Conservation (phyloP, 2,113 vertebrate species). For the Apaloderma vittatum region DNA sequence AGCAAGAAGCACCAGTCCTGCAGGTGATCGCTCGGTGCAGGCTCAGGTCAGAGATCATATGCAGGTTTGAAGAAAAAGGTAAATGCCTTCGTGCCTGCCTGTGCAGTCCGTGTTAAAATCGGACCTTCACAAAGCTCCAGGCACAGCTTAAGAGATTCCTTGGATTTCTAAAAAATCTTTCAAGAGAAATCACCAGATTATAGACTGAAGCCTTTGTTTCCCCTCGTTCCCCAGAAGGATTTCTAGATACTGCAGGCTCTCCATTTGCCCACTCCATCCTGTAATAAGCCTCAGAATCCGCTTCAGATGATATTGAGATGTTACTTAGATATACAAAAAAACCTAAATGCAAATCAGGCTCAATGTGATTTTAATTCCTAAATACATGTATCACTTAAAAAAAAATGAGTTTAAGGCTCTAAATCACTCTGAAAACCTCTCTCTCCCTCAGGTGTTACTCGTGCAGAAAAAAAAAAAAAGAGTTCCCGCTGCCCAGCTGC, state of each 20-base stretch:
- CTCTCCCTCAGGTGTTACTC: background rate
- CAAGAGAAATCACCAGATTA: background rate
- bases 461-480: background rate
- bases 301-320: background rate
- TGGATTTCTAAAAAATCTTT: background rate
- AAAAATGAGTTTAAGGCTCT: background rate
- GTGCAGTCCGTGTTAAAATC: background rate
- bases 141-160: background rate
- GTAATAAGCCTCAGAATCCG: background rate
- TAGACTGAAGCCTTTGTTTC: background rate
- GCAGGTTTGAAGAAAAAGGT: background rate
- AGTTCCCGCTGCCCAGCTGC: background rate
- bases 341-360: background rate
- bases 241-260: background rate
- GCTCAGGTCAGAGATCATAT: background rate
- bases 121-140: background rate
- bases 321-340: background rate
- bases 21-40: background rate
- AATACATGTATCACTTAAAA: background rate
- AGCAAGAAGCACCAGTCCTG: fast-evolving
- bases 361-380: background rate
- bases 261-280: background rate
- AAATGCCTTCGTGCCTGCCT: background rate
- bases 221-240: background rate
- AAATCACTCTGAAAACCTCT: background rate